Evolutionary conservation across 1,140 invertebrate species (phyloP).

Genomic region (Brachionus koreanus): DNA sequence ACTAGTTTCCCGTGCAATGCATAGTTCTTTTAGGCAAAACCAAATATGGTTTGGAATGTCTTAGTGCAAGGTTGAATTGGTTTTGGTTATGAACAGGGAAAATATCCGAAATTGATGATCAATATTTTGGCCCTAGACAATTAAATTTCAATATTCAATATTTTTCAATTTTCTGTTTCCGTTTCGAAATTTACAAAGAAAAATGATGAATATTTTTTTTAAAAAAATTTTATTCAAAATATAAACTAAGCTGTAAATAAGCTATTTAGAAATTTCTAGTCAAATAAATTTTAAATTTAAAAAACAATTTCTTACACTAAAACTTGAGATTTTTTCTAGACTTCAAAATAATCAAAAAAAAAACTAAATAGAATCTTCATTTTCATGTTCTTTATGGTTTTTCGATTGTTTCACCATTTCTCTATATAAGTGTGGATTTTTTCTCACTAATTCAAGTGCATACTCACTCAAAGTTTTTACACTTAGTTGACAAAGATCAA

Average conservation of each 20-base stretch:
- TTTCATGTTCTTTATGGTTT: neutral
- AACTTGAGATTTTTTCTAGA: neutral
- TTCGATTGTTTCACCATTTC: neutral
- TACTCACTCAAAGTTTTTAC: slow-evolving; percentile 28
- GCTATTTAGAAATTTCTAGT: neutral
- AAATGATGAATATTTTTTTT: neutral
- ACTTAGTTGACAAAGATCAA: slow-evolving; percentile 55
- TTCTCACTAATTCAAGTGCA: neutral
- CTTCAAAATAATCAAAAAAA: neutral
- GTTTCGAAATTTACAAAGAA: no score
- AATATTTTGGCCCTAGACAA: no score
- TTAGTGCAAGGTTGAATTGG: no score
- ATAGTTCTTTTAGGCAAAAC: no score
- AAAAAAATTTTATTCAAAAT: neutral
- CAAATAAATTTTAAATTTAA: neutral
- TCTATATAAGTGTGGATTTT: neutral
- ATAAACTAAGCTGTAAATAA: neutral
- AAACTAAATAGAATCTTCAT: neutral
- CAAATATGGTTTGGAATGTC: no score
- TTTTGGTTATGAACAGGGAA: no score
- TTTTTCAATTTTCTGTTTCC: no score
- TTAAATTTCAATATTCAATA: no score
- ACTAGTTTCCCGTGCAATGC: no score
- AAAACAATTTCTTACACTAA: neutral
- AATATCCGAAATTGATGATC: no score